A percentile compares a stretch with the other conserved stretches of the same genome.
These are phyloP conservation scores for Acanthaster planci DNA, from an alignment of 35 echinoderm and acorn worm species.

Conservation along the genomic window DNA sequence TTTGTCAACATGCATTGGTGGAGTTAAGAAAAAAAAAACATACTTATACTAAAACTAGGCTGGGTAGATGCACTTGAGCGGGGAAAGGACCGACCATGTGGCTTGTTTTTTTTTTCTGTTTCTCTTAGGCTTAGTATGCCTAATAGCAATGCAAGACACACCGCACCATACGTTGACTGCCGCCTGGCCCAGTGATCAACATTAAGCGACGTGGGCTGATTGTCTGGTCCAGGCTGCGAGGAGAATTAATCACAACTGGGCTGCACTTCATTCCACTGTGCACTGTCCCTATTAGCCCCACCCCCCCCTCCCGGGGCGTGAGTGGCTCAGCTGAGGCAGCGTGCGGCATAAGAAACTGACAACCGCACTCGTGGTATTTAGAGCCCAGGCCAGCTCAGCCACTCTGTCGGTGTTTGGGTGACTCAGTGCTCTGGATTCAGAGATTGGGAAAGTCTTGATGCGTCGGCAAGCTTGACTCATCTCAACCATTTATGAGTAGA, in stretches of 20 bases:
- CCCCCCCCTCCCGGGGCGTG: too few relatives aligned
- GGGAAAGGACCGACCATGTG: background rate
- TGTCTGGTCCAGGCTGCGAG: background rate
- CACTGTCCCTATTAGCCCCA: too few relatives aligned
- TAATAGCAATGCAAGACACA: background rate
- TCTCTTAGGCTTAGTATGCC: background rate
- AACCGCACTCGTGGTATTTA: conserved; percentile 5
- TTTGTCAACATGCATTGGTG: background rate
- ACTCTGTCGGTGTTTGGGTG: background rate
- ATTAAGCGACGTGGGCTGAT: background rate
- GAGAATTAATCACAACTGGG: conserved; percentile 27
- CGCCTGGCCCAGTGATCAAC: background rate
- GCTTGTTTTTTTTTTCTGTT: background rate
- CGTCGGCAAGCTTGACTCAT: too few relatives aligned
- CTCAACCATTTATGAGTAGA: too few relatives aligned
- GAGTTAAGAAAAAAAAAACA: too few relatives aligned
- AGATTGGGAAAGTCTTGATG: background rate
- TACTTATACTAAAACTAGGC: background rate
- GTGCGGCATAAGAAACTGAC: background rate
- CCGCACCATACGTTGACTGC: background rate
- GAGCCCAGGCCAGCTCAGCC: background rate
- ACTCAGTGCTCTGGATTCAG: background rate
- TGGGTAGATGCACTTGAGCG: background rate
- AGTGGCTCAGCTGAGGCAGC: background rate
- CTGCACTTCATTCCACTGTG: conserved; percentile 17